A percentile compares a stretch with the other conserved stretches of the same genome.
Conservation (phyloP, 2,113 vertebrate genomes). For the Platysteira castanea region DNA sequence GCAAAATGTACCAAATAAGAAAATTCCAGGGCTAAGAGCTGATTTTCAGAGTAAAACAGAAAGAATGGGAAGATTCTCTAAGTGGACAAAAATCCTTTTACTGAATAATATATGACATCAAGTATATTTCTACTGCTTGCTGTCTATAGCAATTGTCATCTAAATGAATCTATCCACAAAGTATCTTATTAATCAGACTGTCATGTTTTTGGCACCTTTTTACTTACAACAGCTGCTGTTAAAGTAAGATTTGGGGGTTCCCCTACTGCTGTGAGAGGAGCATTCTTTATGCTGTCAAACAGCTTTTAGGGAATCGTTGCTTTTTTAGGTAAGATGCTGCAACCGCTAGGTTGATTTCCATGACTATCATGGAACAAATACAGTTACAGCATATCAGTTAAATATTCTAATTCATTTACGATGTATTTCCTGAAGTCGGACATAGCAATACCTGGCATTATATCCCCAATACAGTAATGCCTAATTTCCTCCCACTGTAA, state of each 20-base stretch:
- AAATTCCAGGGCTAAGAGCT: background rate
- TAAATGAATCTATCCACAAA: conserved; percentile 1
- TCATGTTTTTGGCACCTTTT: conserved; percentile 17
- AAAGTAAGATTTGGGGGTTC: conserved; percentile 43
- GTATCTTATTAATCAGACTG: conserved; percentile 21
- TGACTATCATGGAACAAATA: background rate
- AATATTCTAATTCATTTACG: background rate
- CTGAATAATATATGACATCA: background rate
- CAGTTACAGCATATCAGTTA: background rate
- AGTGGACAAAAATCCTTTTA: background rate
- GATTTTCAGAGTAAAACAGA: background rate
- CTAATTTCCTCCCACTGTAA: background rate
- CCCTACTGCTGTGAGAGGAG: background rate
- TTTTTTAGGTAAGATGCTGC: background rate
- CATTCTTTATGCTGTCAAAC: background rate
- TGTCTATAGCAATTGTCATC: background rate
- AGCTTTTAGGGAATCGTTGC: background rate
- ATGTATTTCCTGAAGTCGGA: background rate
- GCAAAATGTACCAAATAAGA: background rate
- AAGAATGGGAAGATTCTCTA: background rate
- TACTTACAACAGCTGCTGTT: conserved; percentile 28
- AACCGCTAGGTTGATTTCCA: background rate
- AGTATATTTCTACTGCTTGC: background rate
- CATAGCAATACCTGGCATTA: background rate
- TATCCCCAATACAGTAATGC: background rate